Base-by-base conservation (phyloP, 2,888 invertebrate genomes). In the Amphiduros pacificus region DNA sequence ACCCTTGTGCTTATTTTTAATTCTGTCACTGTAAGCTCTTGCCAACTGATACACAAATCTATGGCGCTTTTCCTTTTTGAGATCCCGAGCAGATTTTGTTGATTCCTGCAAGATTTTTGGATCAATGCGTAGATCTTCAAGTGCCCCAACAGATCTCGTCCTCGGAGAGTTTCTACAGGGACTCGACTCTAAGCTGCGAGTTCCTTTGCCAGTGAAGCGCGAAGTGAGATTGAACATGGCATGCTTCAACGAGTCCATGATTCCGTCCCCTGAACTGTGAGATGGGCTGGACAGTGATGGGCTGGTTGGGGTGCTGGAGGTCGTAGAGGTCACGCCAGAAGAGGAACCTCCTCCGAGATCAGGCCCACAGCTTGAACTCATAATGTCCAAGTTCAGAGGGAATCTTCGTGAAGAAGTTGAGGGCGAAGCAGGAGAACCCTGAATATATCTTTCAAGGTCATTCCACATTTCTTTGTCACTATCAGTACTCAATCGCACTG, bases 181-280 rank as follows among this genome's bases (percentile, higher is more conserved):
- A 24, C 60, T 63, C 1, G 55, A 20, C 22, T 55, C 53, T 24
- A 31, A 11, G 11, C 56, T 29, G 3, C 44, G 36, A 17, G 63
- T 40, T 11, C 24, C n/a, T 32, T 66, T 58, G 32, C 67, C 58
- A n/a, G 71, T 66, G 24, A 75, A 56, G 49, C 71, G 73, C 5
- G 69, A 62, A 26, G 73, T 73, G 60, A 74, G 69, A 51, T 67
- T 69, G 48, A 69, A 66, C 22, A 77, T 66, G 61, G 75, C 76
- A 55, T 69, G 63, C 61, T 75, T 77, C 9, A 76, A 64, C n/a
- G 73, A 65, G 48, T 74, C 76, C 31, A 78, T 71, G 22, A 78
- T 29, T n/a, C 64, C 57, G 28, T 64, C 64, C n/a, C 28, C 50
- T n/a, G 61, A 57, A 1, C 28, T 24, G 2, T 54, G 48, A 17